These are phyloP conservation scores for Drosophila anomalata DNA, from an alignment of 2,888 invertebrate species.

Conservation along the genomic window DNA sequence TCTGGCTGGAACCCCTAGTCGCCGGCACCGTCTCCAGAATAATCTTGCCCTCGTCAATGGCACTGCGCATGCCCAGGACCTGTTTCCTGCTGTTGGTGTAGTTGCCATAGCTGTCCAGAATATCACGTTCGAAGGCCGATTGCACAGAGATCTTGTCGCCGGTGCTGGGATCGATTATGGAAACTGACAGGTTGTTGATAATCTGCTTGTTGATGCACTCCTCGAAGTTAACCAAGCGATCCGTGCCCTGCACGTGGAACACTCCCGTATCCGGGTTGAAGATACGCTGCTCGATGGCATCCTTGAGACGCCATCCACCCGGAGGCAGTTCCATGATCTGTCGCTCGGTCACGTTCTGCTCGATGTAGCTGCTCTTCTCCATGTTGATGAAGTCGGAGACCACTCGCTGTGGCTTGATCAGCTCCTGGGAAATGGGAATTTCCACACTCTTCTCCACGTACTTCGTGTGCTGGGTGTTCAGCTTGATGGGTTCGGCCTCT, in stretches of 20 bases:
- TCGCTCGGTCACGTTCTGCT: conserved; percentile 85
- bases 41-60: conserved; percentile 88
- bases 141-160: conserved; percentile 88
- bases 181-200: conserved; percentile 92
- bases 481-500: conserved; percentile 79
- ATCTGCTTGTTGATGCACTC: conserved; percentile 94
- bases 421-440: conserved; percentile 80
- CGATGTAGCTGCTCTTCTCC: conserved; percentile 84
- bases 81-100: conserved; percentile 87
- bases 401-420: conserved; percentile 80
- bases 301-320: conserved; percentile 92
- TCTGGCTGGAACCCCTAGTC: conserved; percentile 84
- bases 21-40: conserved; percentile 86
- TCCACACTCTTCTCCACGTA: conserved; percentile 81
- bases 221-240: conserved; percentile 92
- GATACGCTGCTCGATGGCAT: conserved; percentile 92
- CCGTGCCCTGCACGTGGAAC: conserved; percentile 94
- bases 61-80: conserved; percentile 88
- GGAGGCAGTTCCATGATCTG: conserved; percentile 91
- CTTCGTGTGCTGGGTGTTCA: conserved; percentile 77
- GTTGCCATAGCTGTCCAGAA: conserved; percentile 91
- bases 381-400: conserved; percentile 84
- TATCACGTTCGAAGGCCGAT: conserved; percentile 90
- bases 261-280: conserved; percentile 93
- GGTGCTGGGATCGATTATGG: conserved; percentile 91